These are phyloP conservation scores for Anodontia alba DNA, from an alignment of 2,888 invertebrate species.

Conservation along the genomic window DNA sequence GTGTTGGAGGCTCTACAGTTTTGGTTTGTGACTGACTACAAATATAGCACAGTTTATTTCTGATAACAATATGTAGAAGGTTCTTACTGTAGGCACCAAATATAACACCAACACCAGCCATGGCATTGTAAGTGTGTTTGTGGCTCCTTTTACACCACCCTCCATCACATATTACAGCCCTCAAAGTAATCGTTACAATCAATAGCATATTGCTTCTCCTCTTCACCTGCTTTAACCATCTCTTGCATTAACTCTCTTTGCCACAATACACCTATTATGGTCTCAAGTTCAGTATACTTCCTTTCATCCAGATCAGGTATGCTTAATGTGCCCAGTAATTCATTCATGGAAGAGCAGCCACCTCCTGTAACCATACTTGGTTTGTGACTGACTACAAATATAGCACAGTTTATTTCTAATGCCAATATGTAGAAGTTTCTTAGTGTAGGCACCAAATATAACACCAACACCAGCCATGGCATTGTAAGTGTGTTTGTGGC, in stretches of 20 bases:
- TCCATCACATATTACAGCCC: slow-evolving; percentile 38
- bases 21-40: slow-evolving; percentile 13
- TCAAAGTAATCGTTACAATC: background rate
- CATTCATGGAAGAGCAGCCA: background rate
- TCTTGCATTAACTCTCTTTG: background rate
- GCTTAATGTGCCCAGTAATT: background rate
- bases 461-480: slow-evolving; percentile 37
- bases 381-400: slow-evolving; percentile 20
- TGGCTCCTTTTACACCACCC: slow-evolving; percentile 39
- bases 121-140: slow-evolving; percentile 45
- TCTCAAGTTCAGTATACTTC: background rate
- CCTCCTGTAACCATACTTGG: background rate
- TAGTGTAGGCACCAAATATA: slow-evolving; percentile 25
- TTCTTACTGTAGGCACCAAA: slow-evolving; percentile 25
- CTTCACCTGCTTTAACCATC: background rate
- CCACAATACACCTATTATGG: background rate
- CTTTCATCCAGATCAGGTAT: too few species aligned
- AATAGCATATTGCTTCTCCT: background rate
- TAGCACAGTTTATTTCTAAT: slow-evolving; percentile 28
- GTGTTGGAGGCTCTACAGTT: background rate
- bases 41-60: slow-evolving; percentile 29
- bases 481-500: slow-evolving; percentile 42
- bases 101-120: slow-evolving; percentile 35
- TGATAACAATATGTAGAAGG: slow-evolving; percentile 23
- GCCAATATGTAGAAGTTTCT: slow-evolving; percentile 31